Evolutionary conservation across 2,797 vertebrate genomes (phyloP), one percentile per base, ranked within the genome.

Genomic region (Lepidocolaptes lacrymiger): DNA sequence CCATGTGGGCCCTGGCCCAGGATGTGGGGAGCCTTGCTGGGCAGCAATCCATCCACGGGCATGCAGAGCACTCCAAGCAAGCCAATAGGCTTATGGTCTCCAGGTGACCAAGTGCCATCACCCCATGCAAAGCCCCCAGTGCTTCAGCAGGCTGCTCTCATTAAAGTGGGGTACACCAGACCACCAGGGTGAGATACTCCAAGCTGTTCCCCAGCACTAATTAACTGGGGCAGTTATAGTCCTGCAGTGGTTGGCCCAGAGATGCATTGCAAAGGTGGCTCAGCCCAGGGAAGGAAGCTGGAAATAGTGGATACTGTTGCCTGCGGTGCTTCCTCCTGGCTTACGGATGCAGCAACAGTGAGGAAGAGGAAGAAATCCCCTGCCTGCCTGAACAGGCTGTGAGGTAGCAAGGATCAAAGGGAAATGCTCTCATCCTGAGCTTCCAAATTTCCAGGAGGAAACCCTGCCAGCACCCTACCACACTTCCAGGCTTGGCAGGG

Each of bases 401-500:
- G 3, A 82, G 5, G 18, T 17, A 26, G 6, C 49, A 77, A 34
- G 44, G 17, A 78, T 68, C 46, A 41, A 34, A 75, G 32, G 13
- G 26, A 77, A 88, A 56, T 2, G 2, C 9, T 76, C 24, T 52
- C 1, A 14, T 6, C 9, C 36, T 43, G 39, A 89, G 44, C 12
- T 41, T 52, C 36, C 30, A 36, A 34, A 74, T 68, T 72, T 23
- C 71, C 4, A 2, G 34, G 30, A 74, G 14, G 27, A 74, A 10
- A 37, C 18, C 11, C 32, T 85, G 36, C n/a, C 49, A 82, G 48
- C 44, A 64, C 37, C 17, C 43, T 34, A 21, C 30, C 11, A 2
- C 46, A 66, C 41, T 5, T 7, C 54, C 52, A 67, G 0, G 1
- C 14, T 10, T 63, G 52, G 56, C 0, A 0, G 8, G 17, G 13